Base-by-base conservation (phyloP, 2,888 invertebrate species). In the Heliconius charithonia region DNA sequence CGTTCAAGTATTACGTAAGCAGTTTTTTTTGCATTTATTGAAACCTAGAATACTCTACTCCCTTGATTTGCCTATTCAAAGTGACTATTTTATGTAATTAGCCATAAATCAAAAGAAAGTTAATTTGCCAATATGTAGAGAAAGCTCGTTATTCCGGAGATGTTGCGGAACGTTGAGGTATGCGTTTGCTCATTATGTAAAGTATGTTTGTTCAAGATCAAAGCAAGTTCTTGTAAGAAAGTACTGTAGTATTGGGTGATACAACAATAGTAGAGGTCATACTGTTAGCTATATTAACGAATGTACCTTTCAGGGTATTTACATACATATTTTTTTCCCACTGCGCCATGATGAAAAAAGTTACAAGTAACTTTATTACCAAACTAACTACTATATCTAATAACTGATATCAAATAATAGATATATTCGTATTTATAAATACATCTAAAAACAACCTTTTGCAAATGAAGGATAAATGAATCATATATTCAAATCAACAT, bases 71-170 rank as follows among this genome's bases (percentile, higher is more conserved):
- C 37, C 10, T 37, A 69, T 41, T 7, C 4, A 16, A 67, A 41
- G 69, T 4, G 16, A 9, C 41, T 45, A 16, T 69, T 69, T 45
- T 69, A 45, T 45, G 41, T 72, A 72, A 72, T 72, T 59, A 72
- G 10, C 12, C 16, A 59, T 72, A 59, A 59, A 37, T 72, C 32
- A 22, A 59, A 72, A 59, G 72, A 72, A 59, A 72, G 72, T 37
- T 32, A 72, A 59, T 72, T 59, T 72, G 71, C 56, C 71, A 27
- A 32, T 51, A 51, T 56, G 4, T 62, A 63, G 62, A 63, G 74
- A 74, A 74, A 74, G 74, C 73, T 73, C 37, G 62, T 56, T 29
- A 74, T 41, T 41, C 63, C 63, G 74, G 56, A 72, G 29, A 62
- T 74, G 45, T 74, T 74, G 63, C 63, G 63, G 45, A 41, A 74